Conservation (phyloP, 2,113 vertebrate genomes). For the Bungarus multicinctus region DNA sequence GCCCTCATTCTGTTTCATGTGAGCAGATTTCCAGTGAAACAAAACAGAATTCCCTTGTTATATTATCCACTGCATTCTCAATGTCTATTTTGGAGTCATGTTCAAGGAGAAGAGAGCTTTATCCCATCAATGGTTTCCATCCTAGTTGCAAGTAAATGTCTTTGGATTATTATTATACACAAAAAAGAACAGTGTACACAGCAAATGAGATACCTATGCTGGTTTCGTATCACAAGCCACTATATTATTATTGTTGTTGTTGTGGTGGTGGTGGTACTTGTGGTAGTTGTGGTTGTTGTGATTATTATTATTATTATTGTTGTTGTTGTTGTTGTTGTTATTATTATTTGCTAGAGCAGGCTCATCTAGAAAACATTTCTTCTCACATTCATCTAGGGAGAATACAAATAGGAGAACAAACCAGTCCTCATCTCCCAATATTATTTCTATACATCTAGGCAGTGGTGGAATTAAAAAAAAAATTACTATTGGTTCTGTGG, state of each 20-base stretch:
- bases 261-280: too few relatives aligned
- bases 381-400: not conserved
- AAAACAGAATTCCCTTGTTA: not conserved
- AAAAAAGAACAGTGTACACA: too few relatives aligned
- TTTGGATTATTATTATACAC: not conserved
- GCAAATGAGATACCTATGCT: too few relatives aligned
- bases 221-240: too few relatives aligned
- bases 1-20: not conserved
- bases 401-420: not conserved
- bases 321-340: too few relatives aligned
- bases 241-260: too few relatives aligned
- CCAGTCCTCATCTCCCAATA: not conserved
- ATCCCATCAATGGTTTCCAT: not conserved
- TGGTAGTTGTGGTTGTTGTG: too few relatives aligned
- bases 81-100: not conserved
- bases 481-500: too few relatives aligned
- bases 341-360: not conserved
- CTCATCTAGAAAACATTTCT: not conserved
- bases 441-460: not conserved
- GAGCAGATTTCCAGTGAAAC: not conserved
- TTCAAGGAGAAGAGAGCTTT: not conserved
- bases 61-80: not conserved
- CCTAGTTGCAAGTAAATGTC: not conserved
- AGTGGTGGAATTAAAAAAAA: too few relatives aligned
- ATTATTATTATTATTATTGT: too few relatives aligned